Evolutionary conservation across 2,797 vertebrate genomes (phyloP).

Genomic region (Octomys mimax): DNA sequence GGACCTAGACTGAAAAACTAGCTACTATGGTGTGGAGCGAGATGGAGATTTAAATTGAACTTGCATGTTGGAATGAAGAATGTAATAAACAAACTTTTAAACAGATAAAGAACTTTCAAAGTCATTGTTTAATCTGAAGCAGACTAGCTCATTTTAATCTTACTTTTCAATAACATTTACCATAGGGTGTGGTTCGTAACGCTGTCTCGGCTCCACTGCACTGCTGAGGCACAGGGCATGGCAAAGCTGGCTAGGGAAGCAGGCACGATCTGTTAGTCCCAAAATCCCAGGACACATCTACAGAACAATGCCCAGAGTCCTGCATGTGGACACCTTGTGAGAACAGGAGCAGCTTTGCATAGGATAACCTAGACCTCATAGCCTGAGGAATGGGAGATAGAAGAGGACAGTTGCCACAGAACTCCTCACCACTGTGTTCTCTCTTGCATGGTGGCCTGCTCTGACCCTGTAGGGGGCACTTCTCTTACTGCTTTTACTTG

Average conservation of each 20-base stretch:
- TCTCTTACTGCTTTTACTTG: too few relatives aligned
- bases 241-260: neutral
- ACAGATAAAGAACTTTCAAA: neutral
- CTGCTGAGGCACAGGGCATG: neutral
- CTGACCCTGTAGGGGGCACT: neutral
- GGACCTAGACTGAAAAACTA: neutral
- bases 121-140: conserved; percentile 33
- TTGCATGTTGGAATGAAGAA: neutral
- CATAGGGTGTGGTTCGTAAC: neutral
- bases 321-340: neutral
- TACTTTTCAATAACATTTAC: neutral
- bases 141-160: neutral
- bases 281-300: neutral
- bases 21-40: neutral
- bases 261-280: neutral
- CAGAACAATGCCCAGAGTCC: neutral
- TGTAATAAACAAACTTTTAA: neutral
- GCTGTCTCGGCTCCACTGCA: neutral
- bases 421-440: neutral
- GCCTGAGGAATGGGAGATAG: neutral
- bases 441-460: neutral
- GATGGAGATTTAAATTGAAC: neutral
- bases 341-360: neutral
- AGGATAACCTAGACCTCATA: neutral
- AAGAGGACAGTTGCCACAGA: neutral